Conservation (phyloP, 2,797 vertebrate species). For the Cynopterus sphinx region DNA sequence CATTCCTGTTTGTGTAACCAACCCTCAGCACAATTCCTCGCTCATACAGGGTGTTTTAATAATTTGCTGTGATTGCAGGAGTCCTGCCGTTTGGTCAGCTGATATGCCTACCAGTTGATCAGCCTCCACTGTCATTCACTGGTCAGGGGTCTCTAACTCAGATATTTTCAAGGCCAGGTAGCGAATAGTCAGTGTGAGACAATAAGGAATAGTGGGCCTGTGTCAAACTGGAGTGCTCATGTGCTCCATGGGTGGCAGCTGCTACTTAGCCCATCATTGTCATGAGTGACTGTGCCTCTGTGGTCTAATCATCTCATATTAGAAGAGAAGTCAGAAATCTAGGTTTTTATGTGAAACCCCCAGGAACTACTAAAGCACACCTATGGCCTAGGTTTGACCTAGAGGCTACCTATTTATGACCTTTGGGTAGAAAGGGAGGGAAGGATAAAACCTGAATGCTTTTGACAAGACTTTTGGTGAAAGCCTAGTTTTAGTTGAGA, state of each 20-base stretch:
- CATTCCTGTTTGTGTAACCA: neutral
- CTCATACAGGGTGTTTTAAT: neutral
- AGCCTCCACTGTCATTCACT: neutral
- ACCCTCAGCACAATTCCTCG: neutral
- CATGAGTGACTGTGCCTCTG: neutral
- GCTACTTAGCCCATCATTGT: neutral
- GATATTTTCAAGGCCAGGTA: neutral
- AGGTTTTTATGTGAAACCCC: neutral
- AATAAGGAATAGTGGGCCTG: neutral
- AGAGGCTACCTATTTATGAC: neutral
- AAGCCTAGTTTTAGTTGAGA: neutral
- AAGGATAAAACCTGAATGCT: neutral
- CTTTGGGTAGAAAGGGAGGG: neutral
- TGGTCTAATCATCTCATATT: neutral
- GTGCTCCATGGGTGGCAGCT: neutral
- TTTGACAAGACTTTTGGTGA: neutral
- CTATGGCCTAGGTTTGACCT: conserved; percentile 15
- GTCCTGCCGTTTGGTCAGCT: neutral
- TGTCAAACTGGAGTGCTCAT: neutral
- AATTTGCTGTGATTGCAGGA: neutral
- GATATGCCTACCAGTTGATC: neutral
- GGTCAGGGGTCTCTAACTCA: neutral
- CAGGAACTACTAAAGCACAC: neutral
- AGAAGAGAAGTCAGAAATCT: conserved; percentile 18
- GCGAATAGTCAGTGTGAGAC: neutral